Conservation (phyloP, 2,113 vertebrate genomes). For the Onychostoma macrolepis region DNA sequence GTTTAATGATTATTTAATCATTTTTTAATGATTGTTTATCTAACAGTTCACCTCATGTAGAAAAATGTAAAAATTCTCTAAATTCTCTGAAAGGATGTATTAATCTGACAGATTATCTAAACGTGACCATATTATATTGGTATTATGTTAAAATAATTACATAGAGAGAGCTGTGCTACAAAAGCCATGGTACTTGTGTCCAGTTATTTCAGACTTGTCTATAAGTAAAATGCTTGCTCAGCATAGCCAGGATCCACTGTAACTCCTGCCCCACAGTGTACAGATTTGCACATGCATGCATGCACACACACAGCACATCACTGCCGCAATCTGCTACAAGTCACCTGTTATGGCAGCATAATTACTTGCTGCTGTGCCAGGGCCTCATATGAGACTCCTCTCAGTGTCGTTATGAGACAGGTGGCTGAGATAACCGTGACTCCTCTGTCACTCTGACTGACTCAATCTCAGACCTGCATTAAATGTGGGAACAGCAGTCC, state of each 20-base stretch:
- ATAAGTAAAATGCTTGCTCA: not conserved
- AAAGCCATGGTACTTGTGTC: not conserved
- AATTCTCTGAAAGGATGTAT: not conserved
- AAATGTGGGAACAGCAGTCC: not conserved
- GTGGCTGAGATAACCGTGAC: slow-evolving; percentile 40
- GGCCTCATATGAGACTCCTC: slow-evolving; percentile 32
- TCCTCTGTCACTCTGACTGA: slow-evolving; percentile 18
- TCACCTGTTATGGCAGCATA: slow-evolving; percentile 46
- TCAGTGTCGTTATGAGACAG: slow-evolving; percentile 41
- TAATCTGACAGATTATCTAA: not conserved
- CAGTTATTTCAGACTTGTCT: slow-evolving; percentile 5
- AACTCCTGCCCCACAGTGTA: slow-evolving; percentile 1
- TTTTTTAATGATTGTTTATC: not conserved
- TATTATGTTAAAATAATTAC: not conserved
- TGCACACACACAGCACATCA: slow-evolving; percentile 27
- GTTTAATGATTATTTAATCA: not conserved
- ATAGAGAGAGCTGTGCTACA: not conserved
- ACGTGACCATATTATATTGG: not conserved
- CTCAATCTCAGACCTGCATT: not conserved
- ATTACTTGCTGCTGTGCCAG: slow-evolving; percentile 37
- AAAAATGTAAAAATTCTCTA: not conserved
- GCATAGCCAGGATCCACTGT: not conserved
- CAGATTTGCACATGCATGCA: slow-evolving; percentile 8
- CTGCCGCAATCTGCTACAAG: slow-evolving; percentile 32
- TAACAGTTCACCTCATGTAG: not conserved